Conservation (phyloP, 2,113 vertebrate genomes). For the Neodon shergylaensis region DNA sequence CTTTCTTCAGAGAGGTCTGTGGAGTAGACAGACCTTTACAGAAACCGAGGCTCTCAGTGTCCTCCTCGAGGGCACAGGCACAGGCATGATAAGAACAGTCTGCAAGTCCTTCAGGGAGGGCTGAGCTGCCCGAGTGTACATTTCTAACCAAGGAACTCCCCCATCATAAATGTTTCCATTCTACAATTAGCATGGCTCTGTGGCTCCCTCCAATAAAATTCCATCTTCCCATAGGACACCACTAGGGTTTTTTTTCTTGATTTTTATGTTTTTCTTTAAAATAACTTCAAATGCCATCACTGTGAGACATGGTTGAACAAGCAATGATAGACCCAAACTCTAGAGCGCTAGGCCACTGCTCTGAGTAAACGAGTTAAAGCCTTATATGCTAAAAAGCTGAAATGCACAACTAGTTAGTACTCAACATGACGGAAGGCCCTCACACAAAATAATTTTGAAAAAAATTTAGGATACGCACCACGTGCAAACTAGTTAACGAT, state of each 20-base stretch:
- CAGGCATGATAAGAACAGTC: background rate
- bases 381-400: background rate
- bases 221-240: background rate
- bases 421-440: background rate
- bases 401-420: background rate
- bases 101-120: background rate
- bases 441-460: background rate
- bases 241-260: background rate
- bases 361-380: background rate
- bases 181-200: background rate
- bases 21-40: fast-evolving
- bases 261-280: background rate
- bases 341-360: background rate
- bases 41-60: background rate
- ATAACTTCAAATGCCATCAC: background rate
- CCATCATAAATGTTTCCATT: background rate
- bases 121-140: background rate
- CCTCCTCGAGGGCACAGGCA: slow-evolving; percentile 57
- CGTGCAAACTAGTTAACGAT: background rate
- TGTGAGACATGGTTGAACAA: background rate
- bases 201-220: background rate
- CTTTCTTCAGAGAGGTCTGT: background rate
- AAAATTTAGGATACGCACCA: background rate
- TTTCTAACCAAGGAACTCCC: background rate
- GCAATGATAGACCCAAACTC: background rate